A percentile compares a stretch with the other conserved stretches of the same genome.
Conservation (phyloP, 2,797 vertebrate species). For the Cirrhinus mrigala region DNA sequence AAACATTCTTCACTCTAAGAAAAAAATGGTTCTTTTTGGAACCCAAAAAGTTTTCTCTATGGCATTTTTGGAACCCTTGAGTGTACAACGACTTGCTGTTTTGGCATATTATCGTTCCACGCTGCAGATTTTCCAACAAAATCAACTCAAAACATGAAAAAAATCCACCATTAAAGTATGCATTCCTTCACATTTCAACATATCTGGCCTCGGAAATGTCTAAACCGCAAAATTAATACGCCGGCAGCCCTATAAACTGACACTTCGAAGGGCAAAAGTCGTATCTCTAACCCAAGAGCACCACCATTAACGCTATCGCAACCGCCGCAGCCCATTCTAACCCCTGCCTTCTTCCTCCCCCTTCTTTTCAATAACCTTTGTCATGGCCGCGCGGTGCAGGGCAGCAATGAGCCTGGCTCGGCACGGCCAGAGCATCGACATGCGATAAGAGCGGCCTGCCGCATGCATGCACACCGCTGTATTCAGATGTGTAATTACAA, state of each 20-base stretch:
- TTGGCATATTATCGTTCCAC: background rate
- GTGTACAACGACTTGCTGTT: background rate
- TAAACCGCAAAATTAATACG: background rate
- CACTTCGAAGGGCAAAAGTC: slow-evolving; percentile 26
- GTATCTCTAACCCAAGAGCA: slow-evolving; percentile 18
- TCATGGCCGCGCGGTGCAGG: slow-evolving; percentile 3
- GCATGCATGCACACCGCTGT: slow-evolving; percentile 47
- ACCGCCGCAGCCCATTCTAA: background rate
- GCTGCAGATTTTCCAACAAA: background rate
- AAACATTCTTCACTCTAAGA: background rate
- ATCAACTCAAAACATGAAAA: background rate
- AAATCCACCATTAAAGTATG: background rate
- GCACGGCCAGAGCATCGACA: background rate
- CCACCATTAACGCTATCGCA: slow-evolving; percentile 15
- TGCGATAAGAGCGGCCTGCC: slow-evolving; percentile 53
- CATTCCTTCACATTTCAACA: background rate
- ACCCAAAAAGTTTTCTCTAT: background rate
- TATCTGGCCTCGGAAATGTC: background rate
- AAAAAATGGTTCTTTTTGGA: background rate
- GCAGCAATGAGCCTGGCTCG: background rate
- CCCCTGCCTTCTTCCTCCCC: slow-evolving; percentile 4
- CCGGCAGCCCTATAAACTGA: background rate
- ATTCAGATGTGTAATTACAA: slow-evolving; percentile 78
- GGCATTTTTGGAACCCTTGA: background rate
- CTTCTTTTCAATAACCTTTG: slow-evolving; percentile 26